Conservation (phyloP, 2,888 invertebrate species). For the Paralinhomoeus sp. region DNA sequence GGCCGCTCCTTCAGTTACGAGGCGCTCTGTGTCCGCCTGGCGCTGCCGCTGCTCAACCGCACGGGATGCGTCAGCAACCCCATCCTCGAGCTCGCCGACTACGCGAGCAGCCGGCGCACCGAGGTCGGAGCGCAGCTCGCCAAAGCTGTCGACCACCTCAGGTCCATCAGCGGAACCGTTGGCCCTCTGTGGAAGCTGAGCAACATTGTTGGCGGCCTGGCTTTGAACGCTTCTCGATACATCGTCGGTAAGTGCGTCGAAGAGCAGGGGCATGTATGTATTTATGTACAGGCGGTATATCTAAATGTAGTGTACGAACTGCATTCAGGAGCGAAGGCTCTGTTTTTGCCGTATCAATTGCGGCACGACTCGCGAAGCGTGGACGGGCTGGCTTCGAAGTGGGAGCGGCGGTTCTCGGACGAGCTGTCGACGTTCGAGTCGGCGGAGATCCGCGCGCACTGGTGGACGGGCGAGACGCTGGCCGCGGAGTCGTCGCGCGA, state of each 20-base stretch:
- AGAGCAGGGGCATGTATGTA: too few relatives aligned
- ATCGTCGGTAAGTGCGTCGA: conserved; percentile 6
- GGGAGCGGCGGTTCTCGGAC: conserved; percentile 15
- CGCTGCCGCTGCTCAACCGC: not conserved
- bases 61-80: conserved; percentile 19
- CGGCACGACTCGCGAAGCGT: conserved; percentile 15
- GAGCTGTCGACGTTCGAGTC: not conserved
- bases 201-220: conserved; percentile 19
- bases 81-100: conserved; percentile 21
- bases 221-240: conserved; percentile 12
- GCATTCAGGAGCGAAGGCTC: conserved; percentile 17
- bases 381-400: conserved; percentile 20
- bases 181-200: conserved; percentile 18
- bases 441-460: conserved; percentile 7
- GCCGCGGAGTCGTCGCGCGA: conserved; percentile 20
- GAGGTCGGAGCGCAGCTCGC: not conserved
- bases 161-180: conserved; percentile 16
- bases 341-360: conserved; percentile 22
- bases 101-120: conserved; percentile 12
- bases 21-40: not conserved
- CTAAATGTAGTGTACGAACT: too few relatives aligned
- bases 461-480: conserved; percentile 25
- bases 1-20: not conserved
- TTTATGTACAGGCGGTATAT: too few relatives aligned
- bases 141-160: conserved; percentile 10